Evolutionary conservation across 2,888 invertebrate species (phyloP), one percentile per base, ranked within the genome.

Genomic region (Melinopterus prodromus): DNA sequence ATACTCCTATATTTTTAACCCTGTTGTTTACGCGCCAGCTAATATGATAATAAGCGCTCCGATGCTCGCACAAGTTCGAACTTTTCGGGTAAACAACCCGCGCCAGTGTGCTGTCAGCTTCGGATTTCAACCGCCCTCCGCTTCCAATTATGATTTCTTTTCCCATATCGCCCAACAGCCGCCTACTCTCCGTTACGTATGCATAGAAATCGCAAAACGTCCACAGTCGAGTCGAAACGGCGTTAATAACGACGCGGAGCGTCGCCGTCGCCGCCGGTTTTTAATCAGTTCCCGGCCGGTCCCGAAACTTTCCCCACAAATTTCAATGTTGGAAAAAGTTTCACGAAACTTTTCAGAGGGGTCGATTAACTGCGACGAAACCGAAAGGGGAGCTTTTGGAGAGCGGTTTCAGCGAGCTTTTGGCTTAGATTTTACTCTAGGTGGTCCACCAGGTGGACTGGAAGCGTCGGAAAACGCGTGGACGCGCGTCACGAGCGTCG

Each of bases 241-340:
- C 69, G 35, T 77, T 77, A 77, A 77, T 77, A 53, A 70, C 77
- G 77, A 26, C 69, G 70, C 35, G 69, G 69, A 76, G 16, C 69
- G 15, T n/a, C 36, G 71, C 71, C 53, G 53, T 76, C 74, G 71
- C 71, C 77, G 74, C 70, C 72, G 79, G 53, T 77, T 77, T 79
- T 77, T 79, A 79, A 79, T 79, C 77, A 77, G 79, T 75, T 37
- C 69, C 77, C 71, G 53, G 35, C 36, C 38, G 69, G 14, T 70
- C 77, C 35, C 77, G 35, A 70, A 88, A 88, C 88, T 88, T 88
- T 87, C 87, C 88, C 87, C 86, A 86, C 88, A 88, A 88, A 88
- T 88, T 88, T 88, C 88, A 88, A 87, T 88, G 88, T 87, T 85
- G 88, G 53, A 89, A 89, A 89, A 89, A 89, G 89, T 89, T 89